phyloP scores from a whole-genome alignment of 2,797 vertebrate species.

The Periophthalmus magnuspinnatus region DNA sequence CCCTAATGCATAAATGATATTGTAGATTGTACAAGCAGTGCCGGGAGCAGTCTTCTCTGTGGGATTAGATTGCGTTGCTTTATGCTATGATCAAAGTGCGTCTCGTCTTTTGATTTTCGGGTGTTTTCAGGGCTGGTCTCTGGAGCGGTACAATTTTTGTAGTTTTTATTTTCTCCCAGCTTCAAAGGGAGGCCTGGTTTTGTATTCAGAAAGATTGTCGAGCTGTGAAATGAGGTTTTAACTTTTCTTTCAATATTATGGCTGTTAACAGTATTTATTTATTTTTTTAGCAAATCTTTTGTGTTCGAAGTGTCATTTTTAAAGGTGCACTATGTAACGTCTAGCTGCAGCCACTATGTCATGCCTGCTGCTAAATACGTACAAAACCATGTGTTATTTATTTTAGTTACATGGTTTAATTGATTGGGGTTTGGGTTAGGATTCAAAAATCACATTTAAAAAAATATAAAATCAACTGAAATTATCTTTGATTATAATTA shows the following conservation, averaged over 20 bases:
- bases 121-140: conserved; percentile 20
- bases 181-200: conserved; percentile 26
- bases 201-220: conserved; percentile 13
- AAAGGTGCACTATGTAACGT: too few relatives aligned
- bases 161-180: conserved; percentile 47
- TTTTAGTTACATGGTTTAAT: too few relatives aligned
- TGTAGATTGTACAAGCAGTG: background rate
- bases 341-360: too few relatives aligned
- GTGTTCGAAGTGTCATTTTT: too few relatives aligned
- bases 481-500: too few relatives aligned
- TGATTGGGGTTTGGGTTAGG: too few relatives aligned
- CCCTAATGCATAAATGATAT: conserved; percentile 1
- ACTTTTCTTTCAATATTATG: conserved; percentile 7
- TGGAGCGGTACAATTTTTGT: conserved; percentile 16
- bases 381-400: too few relatives aligned
- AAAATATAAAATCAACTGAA: too few relatives aligned
- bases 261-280: background rate
- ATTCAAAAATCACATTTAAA: too few relatives aligned
- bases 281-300: too few relatives aligned
- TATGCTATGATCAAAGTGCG: conserved; percentile 16
- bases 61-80: conserved; percentile 4
- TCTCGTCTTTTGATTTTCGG: conserved; percentile 31
- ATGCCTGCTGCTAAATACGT: too few relatives aligned
- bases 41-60: conserved; percentile 8
- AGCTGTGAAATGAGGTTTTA: conserved; percentile 13